A percentile compares a stretch with the other conserved stretches of the same genome.
These are phyloP conservation scores for Scartelaos histophorus DNA, from an alignment of 2,113 vertebrate species.

Conservation along the genomic window DNA sequence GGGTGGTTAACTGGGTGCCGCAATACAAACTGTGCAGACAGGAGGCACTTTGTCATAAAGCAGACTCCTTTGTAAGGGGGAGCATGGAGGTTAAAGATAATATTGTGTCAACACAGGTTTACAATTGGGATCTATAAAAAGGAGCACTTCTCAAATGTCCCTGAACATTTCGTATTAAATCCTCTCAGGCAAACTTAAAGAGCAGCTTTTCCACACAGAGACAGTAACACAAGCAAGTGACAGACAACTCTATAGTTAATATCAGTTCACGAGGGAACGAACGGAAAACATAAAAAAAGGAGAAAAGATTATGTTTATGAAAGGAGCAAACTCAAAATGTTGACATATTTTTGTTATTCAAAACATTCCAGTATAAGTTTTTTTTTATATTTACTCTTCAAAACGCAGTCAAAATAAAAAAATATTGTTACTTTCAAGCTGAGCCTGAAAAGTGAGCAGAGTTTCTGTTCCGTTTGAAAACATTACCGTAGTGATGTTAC, in stretches of 20 bases:
- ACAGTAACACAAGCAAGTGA: conserved; percentile 23
- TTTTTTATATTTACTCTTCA: neutral
- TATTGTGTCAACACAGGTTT: conserved; percentile 20
- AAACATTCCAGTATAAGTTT: too few relatives aligned
- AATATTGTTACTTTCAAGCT: too few relatives aligned
- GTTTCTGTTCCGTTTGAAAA: too few relatives aligned
- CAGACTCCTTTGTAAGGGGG: conserved; percentile 3
- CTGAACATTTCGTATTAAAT: conserved; percentile 10
- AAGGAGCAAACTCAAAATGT: neutral
- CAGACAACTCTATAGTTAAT: conserved; percentile 2
- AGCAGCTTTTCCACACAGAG: conserved; percentile 21
- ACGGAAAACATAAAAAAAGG: neutral
- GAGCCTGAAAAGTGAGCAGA: too few relatives aligned
- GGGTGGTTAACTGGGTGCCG: conserved; percentile 45
- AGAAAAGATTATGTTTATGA: neutral
- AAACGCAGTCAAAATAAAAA: neutral
- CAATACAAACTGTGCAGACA: conserved; percentile 30
- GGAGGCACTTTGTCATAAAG: conserved; percentile 5
- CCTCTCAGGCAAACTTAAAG: conserved; percentile 5
- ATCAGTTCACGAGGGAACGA: neutral
- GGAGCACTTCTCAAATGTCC: conserved; percentile 21
- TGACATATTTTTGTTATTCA: too few relatives aligned
- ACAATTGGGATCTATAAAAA: conserved; percentile 17
- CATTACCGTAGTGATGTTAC: too few relatives aligned
- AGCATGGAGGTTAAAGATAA: conserved; percentile 26